Conservation (phyloP, 2,797 vertebrate genomes). For the Acropternis orthonyx region DNA sequence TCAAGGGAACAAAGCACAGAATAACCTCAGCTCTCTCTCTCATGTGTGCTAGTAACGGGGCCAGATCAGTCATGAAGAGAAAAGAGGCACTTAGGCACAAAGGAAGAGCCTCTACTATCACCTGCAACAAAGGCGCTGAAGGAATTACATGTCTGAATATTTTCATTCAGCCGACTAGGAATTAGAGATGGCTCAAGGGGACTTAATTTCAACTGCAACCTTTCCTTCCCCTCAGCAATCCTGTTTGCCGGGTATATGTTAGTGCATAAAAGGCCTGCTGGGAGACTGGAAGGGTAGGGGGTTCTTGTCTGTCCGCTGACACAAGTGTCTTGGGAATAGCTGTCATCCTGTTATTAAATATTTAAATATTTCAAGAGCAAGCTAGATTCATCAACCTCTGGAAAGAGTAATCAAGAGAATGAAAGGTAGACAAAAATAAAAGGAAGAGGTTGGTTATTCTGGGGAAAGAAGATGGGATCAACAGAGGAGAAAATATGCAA, state of each 20-base stretch:
- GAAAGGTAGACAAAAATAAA: conserved; percentile 64
- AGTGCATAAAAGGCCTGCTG: conserved; percentile 69
- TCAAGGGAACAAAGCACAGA: not conserved
- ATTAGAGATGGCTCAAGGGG: conserved; percentile 64
- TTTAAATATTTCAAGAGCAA: conserved; percentile 72
- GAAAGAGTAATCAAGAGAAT: conserved; percentile 69
- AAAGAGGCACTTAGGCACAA: conserved; percentile 27
- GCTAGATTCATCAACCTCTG: conserved; percentile 68
- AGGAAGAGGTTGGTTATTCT: conserved; percentile 28
- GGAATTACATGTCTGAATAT: conserved; percentile 63
- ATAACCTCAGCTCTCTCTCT: not conserved
- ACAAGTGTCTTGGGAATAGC: conserved; percentile 63
- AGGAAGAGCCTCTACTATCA: conserved; percentile 38
- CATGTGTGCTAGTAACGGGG: not conserved
- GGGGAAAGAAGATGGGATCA: conserved; percentile 2
- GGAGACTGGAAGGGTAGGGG: conserved; percentile 65
- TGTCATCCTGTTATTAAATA: conserved; percentile 72
- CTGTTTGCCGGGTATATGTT: conserved; percentile 49
- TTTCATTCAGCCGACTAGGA: conserved; percentile 53
- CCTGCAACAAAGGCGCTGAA: conserved; percentile 62
- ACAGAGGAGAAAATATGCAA: conserved; percentile 16
- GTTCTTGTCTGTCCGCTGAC: conserved; percentile 66
- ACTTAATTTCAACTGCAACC: conserved; percentile 68
- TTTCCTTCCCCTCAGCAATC: conserved; percentile 63
- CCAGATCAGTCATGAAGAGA: conserved; percentile 21